phyloP scores from a whole-genome alignment of 2,797 vertebrate species.

The Esox lucius region DNA sequence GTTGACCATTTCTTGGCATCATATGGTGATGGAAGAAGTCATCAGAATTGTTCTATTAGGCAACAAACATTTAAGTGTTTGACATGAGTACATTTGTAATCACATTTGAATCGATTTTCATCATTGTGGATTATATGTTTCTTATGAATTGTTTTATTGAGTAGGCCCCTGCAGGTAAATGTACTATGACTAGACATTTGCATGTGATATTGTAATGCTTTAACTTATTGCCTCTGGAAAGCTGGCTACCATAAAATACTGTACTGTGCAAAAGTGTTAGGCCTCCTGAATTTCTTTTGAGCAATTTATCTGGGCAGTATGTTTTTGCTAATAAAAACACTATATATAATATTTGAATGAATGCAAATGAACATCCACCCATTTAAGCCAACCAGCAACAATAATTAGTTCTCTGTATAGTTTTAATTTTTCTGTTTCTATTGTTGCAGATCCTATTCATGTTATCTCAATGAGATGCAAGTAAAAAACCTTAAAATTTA shows the following conservation, averaged over 20 bases:
- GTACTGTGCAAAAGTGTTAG: background rate
- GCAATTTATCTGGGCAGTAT: too few relatives aligned
- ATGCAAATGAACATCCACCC: too few relatives aligned
- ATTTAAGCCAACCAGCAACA: too few relatives aligned
- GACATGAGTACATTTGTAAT: background rate
- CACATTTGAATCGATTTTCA: background rate
- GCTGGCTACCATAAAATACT: background rate
- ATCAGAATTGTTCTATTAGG: background rate
- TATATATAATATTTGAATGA: too few relatives aligned
- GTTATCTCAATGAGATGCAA: too few relatives aligned
- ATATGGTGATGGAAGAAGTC: background rate
- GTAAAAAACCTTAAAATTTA: too few relatives aligned
- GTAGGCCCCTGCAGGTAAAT: background rate
- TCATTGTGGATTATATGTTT: background rate
- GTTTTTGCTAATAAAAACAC: too few relatives aligned
- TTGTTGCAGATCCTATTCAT: too few relatives aligned
- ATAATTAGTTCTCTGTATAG: too few relatives aligned
- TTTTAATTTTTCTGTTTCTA: too few relatives aligned
- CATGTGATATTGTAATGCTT: background rate
- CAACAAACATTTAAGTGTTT: background rate
- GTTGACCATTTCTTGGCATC: background rate
- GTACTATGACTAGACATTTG: background rate
- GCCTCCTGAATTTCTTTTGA: background rate
- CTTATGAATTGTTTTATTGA: background rate
- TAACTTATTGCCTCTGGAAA: background rate